These are phyloP conservation scores for Anoplopoma fimbria DNA, from an alignment of 2,113 vertebrate genomes.

Conservation along the genomic window DNA sequence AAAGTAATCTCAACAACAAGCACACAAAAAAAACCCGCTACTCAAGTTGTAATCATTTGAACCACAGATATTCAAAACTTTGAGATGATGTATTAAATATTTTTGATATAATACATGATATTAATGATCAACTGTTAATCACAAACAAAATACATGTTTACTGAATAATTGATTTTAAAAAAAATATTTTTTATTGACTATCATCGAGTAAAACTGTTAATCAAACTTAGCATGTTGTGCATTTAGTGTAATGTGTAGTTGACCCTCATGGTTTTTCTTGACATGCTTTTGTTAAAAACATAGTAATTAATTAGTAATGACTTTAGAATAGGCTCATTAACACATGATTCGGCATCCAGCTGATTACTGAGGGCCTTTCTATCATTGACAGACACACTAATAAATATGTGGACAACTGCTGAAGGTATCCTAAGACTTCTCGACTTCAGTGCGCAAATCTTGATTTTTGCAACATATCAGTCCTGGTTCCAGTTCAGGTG, in stretches of 20 bases:
- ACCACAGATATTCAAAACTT: background rate
- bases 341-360: background rate
- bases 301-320: constrained; percentile 4
- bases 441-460: background rate
- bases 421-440: background rate
- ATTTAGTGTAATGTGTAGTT: background rate
- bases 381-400: background rate
- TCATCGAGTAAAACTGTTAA: background rate
- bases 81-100: background rate
- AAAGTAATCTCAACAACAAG: background rate
- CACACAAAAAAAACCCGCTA: background rate
- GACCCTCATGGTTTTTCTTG: background rate
- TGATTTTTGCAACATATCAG: background rate
- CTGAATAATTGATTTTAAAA: background rate
- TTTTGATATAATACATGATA: background rate
- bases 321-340: background rate
- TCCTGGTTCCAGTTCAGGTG: background rate
- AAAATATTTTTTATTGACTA: background rate
- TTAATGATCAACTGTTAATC: background rate
- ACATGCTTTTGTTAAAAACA: background rate
- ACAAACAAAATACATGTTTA: background rate
- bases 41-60: background rate
- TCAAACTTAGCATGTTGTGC: background rate
- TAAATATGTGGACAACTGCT: background rate
- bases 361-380: background rate